Evolutionary conservation across 2,888 invertebrate genomes (phyloP).

Genomic region (Leptinotarsa juncta): DNA sequence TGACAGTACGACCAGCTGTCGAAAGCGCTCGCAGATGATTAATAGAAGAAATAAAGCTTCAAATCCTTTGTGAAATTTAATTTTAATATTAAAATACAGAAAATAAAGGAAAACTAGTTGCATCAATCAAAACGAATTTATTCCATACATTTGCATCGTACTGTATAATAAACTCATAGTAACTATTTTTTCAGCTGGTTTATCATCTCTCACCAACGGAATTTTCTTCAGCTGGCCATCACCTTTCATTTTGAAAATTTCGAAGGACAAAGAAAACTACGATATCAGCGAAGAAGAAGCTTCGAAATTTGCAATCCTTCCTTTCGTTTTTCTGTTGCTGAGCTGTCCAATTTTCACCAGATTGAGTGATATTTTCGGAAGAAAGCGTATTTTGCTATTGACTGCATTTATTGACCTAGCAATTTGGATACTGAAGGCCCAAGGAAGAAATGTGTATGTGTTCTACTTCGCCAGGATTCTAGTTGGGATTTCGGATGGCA

Average conservation of each 20-base stretch:
- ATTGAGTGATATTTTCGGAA: conserved; percentile 54
- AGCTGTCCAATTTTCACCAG: conserved; percentile 50
- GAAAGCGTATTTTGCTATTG: conserved; percentile 54
- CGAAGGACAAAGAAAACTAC: conserved; percentile 52
- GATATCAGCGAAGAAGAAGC: conserved; percentile 58
- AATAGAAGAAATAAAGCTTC: too few species aligned
- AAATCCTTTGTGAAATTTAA: too few species aligned
- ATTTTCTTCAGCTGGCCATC: conserved; percentile 56
- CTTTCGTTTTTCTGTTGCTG: conserved; percentile 53
- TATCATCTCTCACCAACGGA: conserved; percentile 50
- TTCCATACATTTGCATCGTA: too few species aligned
- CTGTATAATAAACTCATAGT: too few species aligned
- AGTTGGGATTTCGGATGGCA: conserved; percentile 53
- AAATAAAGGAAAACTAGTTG: too few species aligned
- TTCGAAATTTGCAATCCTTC: conserved; percentile 58
- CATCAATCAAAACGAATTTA: too few species aligned
- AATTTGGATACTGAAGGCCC: conserved; percentile 50
- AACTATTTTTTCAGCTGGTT: conserved; percentile 44
- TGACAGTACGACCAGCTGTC: too few species aligned
- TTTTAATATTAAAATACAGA: too few species aligned
- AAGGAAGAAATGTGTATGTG: conserved; percentile 51
- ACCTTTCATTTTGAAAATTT: conserved; percentile 57
- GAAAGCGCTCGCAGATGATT: too few species aligned
- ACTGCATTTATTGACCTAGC: conserved; percentile 53
- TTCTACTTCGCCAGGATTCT: conserved; percentile 56